Evolutionary conservation across 2,888 invertebrate genomes (phyloP).

Genomic region (Drosophila stalkeri): DNA sequence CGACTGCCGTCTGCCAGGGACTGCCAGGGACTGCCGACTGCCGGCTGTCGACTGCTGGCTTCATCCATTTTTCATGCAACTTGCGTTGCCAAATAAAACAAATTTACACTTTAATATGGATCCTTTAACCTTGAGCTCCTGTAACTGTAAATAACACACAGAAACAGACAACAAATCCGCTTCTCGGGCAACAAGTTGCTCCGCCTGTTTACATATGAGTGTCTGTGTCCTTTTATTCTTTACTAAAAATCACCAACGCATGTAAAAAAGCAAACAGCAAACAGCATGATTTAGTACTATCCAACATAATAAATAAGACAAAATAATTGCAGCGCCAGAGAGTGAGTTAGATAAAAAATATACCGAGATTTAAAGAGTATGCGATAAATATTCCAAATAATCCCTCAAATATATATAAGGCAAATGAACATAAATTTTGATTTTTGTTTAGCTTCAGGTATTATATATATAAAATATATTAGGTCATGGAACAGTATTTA

Average conservation of each 20-base stretch:
- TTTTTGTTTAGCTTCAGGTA: neutral
- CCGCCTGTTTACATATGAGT: neutral
- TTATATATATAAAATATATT: neutral
- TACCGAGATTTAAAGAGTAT: neutral
- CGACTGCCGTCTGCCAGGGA: neutral
- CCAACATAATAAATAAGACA: constrained; percentile 40
- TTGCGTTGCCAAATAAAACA: constrained; percentile 68
- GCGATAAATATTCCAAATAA: neutral
- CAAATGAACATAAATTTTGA: neutral
- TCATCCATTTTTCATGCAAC: constrained; percentile 73
- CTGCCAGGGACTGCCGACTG: neutral
- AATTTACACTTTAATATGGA: constrained; percentile 77
- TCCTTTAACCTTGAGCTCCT: constrained; percentile 60
- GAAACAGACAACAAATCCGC: constrained; percentile 11
- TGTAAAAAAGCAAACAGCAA: constrained; percentile 39
- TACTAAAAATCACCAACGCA: constrained; percentile 48
- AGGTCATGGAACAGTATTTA: neutral
- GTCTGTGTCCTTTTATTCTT: constrained; percentile 18
- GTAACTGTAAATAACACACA: constrained; percentile 32
- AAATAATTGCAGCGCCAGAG: constrained; percentile 1
- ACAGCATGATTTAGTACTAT: constrained; percentile 35
- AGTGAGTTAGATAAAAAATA: neutral
- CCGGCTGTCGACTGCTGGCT: constrained; percentile 20
- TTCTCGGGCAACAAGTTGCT: constrained; percentile 67
- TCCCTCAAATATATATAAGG: neutral